A percentile compares a stretch with the other conserved stretches of the same genome.
These are phyloP conservation scores for Invenusta paracnida DNA, from an alignment of 2,888 invertebrate genomes.

Conservation along the genomic window DNA sequence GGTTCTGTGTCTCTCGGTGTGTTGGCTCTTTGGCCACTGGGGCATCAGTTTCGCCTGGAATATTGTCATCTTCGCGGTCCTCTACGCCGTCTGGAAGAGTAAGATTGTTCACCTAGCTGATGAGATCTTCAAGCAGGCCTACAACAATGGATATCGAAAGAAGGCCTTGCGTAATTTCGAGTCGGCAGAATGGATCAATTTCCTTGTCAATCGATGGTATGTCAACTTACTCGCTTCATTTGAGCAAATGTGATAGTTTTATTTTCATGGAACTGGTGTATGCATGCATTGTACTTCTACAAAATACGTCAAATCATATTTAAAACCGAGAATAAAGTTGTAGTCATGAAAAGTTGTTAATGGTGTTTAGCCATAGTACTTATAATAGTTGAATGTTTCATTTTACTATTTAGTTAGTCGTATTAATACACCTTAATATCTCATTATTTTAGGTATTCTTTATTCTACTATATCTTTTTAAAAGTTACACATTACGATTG, in stretches of 20 bases:
- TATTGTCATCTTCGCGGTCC: conserved; percentile 51
- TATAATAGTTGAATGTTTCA: no score
- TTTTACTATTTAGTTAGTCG: no score
- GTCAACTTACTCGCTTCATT: conserved; percentile 44
- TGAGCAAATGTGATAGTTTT: conserved; percentile 31
- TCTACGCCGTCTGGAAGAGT: conserved; percentile 56
- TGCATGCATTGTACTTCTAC: background rate
- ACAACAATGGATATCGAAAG: conserved; percentile 60
- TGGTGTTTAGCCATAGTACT: no score
- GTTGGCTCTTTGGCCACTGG: conserved; percentile 54
- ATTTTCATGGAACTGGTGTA: no score
- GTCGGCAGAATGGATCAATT: conserved; percentile 64
- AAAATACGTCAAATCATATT: conserved; percentile 43
- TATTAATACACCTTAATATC: no score
- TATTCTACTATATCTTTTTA: no score
- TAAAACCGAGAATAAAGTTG: no score
- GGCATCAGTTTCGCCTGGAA: conserved; percentile 56
- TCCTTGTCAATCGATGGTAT: conserved; percentile 64
- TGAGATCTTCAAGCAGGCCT: conserved; percentile 51
- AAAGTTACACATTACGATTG: no score
- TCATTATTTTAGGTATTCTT: no score
- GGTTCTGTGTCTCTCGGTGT: conserved; percentile 49
- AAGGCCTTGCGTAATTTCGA: conserved; percentile 62
- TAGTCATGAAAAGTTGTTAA: no score
- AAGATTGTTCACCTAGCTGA: conserved; percentile 52